Evolutionary conservation across 2,888 invertebrate species (phyloP), one percentile per base, ranked within the genome.

Genomic region (Napeogenes sylphis): DNA sequence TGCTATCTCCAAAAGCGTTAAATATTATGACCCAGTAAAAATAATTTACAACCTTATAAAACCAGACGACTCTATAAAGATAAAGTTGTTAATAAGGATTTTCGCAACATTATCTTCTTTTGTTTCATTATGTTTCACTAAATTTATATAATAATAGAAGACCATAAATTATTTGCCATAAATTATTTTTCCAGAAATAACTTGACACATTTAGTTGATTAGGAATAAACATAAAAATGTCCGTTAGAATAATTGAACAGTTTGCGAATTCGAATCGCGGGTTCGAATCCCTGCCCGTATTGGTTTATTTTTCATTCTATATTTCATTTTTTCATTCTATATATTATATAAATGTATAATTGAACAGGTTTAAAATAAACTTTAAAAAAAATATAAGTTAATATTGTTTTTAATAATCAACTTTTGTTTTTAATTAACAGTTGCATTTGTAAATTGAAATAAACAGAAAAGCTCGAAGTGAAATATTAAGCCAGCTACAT

Each of bases 401-500:
- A 35, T 35, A 35, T 35, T 35, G 2, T 35, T 35, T 35, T 35
- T 5, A 2, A 35, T 35, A 35, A 35, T 35, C 4, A 35, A 47
- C 14, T 47, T 47, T 30, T 51, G 6, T 30, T 51, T 51, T 51
- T 51, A 51, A 51, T 51, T 30, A 51, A 51, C 30, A 30, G 30
- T 51, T 30, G 30, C 51, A 30, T 2, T 30, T 30, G 21, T 21
- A 51, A 51, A 51, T 42, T 42, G 42, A 42, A 58, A 61, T 55
- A 61, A 61, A 64, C 58, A 61, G 54, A 58, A 64, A 61, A 53
- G 61, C 58, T 61, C 56, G 46, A 61, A 54, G 58, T 64, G 61
- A 61, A 63, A 59, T 61, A 61, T 61, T 58, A 53, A 61, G 56
- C 30, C 51, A 61, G 51, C 58, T 60, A 46, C 60, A 63, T 53